Percentiles rank a stretch among this genome's conserved stretches.
These are phyloP conservation scores for Epinephelus fuscoguttatus DNA, from an alignment of 2,113 vertebrate genomes.

Conservation along the genomic window DNA sequence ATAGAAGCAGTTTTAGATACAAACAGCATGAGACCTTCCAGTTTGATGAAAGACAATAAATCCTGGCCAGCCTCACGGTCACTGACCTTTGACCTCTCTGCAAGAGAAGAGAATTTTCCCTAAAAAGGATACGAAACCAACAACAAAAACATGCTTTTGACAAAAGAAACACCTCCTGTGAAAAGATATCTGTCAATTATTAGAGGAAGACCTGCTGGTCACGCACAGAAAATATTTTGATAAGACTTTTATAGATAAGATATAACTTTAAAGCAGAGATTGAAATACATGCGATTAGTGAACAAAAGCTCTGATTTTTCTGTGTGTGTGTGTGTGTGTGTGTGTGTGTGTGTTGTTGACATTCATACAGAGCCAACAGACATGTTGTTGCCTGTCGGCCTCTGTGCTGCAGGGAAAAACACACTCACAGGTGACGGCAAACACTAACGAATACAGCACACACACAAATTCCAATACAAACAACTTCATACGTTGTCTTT, in stretches of 20 bases:
- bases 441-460: conserved; percentile 3
- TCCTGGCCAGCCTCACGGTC: neutral
- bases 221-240: no score
- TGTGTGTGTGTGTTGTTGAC: conserved; percentile 40
- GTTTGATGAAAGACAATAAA: neutral
- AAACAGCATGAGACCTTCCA: neutral
- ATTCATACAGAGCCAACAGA: conserved; percentile 27
- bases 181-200: no score
- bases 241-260: no score
- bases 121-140: neutral
- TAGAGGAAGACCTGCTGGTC: no score
- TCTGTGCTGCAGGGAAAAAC: conserved; percentile 47
- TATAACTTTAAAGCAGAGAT: no score
- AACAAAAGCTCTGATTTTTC: neutral
- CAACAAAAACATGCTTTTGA: neutral
- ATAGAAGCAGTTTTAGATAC: neutral
- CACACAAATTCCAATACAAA: neutral
- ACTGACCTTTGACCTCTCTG: conserved; percentile 2
- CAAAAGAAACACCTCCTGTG: no score
- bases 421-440: conserved; percentile 36
- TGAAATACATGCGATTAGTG: neutral
- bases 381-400: conserved; percentile 60
- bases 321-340: conserved; percentile 15
- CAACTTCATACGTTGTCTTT: neutral
- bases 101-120: neutral